phyloP scores from a whole-genome alignment of 1,140 invertebrate genomes.

The Bombus haemorrhoidalis region DNA sequence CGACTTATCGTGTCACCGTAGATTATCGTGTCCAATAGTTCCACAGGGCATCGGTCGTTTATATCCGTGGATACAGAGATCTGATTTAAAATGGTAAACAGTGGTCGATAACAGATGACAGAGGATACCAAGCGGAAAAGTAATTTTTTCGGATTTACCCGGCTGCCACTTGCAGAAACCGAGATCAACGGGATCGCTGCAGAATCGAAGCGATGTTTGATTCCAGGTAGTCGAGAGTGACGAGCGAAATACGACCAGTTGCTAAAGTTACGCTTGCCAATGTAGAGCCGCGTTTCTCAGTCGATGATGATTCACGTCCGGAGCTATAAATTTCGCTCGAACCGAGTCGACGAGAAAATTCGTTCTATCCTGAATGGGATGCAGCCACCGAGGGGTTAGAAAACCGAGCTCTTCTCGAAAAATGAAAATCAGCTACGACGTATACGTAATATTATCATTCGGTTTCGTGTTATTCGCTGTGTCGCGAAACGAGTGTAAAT shows the following conservation, averaged over 20 bases:
- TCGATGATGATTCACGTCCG: conserved; percentile 34
- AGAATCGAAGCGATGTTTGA: not conserved
- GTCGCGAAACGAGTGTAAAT: not conserved
- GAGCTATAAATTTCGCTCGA: conserved; percentile 26
- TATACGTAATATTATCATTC: not conserved
- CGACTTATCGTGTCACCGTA: not conserved
- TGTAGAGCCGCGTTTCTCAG: not conserved
- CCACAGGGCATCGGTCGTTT: too few species aligned
- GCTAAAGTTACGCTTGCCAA: not conserved
- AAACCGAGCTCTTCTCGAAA: not conserved
- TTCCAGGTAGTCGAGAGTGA: not conserved
- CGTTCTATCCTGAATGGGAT: not conserved
- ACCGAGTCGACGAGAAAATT: not conserved
- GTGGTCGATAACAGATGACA: not conserved
- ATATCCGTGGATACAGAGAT: not conserved
- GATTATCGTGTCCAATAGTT: not conserved
- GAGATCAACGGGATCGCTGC: not conserved
- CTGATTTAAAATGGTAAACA: conserved; percentile 8
- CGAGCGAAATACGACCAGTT: not conserved
- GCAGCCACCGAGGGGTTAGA: not conserved
- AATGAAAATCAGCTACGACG: not conserved
- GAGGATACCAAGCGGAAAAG: not conserved
- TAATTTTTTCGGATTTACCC: conserved; percentile 3
- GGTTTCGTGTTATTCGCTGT: not conserved
- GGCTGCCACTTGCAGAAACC: conserved; percentile 10